A percentile compares a stretch with the other conserved stretches of the same genome.
Evolutionary conservation across 2,113 vertebrate species (phyloP).

Genomic region (Mustelus asterias): DNA sequence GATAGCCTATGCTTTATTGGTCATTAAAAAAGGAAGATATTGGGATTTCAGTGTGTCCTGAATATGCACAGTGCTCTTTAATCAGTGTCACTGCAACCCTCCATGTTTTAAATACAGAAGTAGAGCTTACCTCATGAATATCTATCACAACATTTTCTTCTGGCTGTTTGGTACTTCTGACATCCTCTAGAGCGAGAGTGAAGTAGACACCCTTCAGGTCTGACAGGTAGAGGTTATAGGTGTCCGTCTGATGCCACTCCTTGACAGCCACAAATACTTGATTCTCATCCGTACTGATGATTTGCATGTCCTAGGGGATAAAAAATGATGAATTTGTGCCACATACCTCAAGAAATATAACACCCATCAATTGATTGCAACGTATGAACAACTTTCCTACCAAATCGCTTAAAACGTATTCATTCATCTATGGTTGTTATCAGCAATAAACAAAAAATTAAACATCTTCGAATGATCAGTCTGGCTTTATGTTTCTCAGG

Average conservation of each 20-base stretch:
- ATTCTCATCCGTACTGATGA: slow-evolving; percentile 88
- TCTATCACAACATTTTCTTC: slow-evolving; percentile 85
- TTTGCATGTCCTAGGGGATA: slow-evolving; percentile 76
- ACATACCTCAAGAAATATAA: background rate
- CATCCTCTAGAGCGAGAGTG: slow-evolving; percentile 76
- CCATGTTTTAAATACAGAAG: background rate
- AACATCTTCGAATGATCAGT: background rate
- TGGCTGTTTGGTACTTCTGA: slow-evolving; percentile 86
- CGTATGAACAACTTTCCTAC: background rate
- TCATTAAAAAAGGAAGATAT: background rate
- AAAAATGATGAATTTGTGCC: background rate
- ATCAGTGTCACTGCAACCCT: background rate
- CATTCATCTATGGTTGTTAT: background rate
- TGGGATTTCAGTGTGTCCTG: background rate
- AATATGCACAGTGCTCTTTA: background rate
- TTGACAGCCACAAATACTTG: slow-evolving; percentile 90
- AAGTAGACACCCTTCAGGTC: slow-evolving; percentile 78
- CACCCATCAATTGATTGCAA: background rate
- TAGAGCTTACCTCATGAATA: slow-evolving; percentile 74
- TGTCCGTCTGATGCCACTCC: slow-evolving; percentile 93
- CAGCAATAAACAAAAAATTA: background rate
- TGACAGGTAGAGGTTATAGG: slow-evolving; percentile 92
- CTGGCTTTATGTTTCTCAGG: background rate
- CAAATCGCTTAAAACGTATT: background rate
- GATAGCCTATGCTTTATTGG: no score